Percentiles rank a stretch among this genome's conserved stretches.
Conservation (phyloP, 64 coral and sea anemone species). For the Stichodactyla mertensii region DNA sequence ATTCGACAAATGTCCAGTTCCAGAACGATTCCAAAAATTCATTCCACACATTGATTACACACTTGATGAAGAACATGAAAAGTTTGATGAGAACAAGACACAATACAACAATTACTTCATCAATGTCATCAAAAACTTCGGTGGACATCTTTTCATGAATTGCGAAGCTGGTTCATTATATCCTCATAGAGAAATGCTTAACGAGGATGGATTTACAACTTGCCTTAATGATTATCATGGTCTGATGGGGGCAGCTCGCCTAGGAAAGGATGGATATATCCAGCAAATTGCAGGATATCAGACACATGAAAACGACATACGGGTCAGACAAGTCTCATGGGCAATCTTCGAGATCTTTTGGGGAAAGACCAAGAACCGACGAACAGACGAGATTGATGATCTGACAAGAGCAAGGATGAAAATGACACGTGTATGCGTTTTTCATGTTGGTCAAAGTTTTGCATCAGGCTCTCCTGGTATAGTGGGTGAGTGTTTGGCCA, state of each 20-base stretch:
- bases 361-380: neutral
- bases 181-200: no score
- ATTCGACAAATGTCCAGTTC: no score
- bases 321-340: neutral
- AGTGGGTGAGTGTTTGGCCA: no score
- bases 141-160: no score
- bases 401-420: neutral
- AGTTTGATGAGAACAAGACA: no score
- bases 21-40: no score
- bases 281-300: neutral
- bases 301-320: neutral
- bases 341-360: neutral
- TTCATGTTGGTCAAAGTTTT: neutral
- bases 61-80: no score
- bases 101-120: no score
- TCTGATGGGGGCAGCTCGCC: neutral
- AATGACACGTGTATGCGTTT: neutral
- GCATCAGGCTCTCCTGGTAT: neutral
- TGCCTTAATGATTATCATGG: neutral
- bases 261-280: constrained; percentile 9
- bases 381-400: neutral
- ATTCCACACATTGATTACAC: no score
- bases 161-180: no score
- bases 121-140: no score
- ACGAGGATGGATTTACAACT: no score